Conservation (phyloP, 1,140 invertebrate genomes). For the Zophobas atratus region DNA sequence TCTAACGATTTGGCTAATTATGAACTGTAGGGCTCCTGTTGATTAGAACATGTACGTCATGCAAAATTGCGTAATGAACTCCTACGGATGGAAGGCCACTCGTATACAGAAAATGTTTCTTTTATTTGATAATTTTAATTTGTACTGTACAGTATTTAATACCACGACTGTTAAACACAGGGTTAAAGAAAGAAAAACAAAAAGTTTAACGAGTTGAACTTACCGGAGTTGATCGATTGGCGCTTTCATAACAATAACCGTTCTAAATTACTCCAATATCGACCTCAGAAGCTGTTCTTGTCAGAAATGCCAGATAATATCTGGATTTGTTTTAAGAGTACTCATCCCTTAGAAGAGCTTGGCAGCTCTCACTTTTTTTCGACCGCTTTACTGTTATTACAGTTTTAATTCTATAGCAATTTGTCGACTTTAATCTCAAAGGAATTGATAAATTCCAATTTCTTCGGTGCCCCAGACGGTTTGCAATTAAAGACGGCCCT, state of each 20-base stretch:
- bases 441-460: slow-evolving; percentile 43
- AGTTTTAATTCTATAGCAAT: slow-evolving; percentile 33
- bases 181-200: too few species aligned
- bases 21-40: too few species aligned
- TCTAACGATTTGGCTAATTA: too few species aligned
- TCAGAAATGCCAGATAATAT: slow-evolving; percentile 34
- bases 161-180: too few species aligned
- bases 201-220: not conserved
- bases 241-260: not conserved
- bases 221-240: not conserved
- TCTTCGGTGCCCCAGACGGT: slow-evolving; percentile 23
- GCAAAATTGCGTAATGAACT: too few species aligned
- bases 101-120: too few species aligned
- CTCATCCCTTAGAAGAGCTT: slow-evolving; percentile 11
- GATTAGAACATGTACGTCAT: too few species aligned
- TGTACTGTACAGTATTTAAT: too few species aligned
- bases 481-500: slow-evolving; percentile 31
- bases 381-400: slow-evolving; percentile 31
- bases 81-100: too few species aligned
- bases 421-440: slow-evolving; percentile 38
- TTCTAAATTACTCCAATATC: not conserved
- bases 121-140: too few species aligned
- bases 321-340: slow-evolving; percentile 33
- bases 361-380: slow-evolving; percentile 16
- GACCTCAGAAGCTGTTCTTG: slow-evolving; percentile 17